phyloP scores from a whole-genome alignment of 2,888 invertebrate genomes.

The Scotopteryx bipunctaria region DNA sequence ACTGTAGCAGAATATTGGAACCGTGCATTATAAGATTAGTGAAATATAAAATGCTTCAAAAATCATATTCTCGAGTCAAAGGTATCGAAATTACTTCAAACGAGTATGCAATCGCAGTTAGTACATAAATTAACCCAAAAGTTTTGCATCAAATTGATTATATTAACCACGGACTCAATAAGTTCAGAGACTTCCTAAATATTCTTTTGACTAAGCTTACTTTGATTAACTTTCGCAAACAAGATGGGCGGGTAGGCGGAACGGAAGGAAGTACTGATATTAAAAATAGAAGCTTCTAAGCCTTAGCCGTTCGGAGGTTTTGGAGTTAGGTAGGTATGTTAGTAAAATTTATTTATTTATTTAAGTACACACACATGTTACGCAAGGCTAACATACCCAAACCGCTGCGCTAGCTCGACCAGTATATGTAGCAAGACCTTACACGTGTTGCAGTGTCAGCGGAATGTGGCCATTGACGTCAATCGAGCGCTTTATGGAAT shows the following conservation, averaged over 20 bases:
- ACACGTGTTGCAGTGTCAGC: too few species aligned
- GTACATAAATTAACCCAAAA: conserved; percentile 42
- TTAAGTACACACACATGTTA: too few species aligned
- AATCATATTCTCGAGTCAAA: not conserved
- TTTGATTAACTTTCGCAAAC: conserved; percentile 48
- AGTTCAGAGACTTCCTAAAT: conserved; percentile 45
- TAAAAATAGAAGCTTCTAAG: conserved; percentile 10
- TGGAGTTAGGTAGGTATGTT: not conserved
- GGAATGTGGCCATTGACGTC: too few species aligned
- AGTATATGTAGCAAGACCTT: too few species aligned
- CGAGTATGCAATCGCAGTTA: conserved; percentile 22
- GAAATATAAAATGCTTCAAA: too few species aligned
- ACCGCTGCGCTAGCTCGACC: too few species aligned
- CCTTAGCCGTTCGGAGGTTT: not conserved
- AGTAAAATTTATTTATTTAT: too few species aligned
- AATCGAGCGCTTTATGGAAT: too few species aligned
- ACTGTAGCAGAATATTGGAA: not conserved
- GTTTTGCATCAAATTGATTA: conserved; percentile 68
- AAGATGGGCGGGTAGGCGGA: conserved; percentile 27
- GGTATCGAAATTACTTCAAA: conserved; percentile 19
- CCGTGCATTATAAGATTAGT: too few species aligned
- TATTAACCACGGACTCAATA: conserved; percentile 52
- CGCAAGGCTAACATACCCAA: too few species aligned
- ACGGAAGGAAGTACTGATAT: conserved; percentile 19
- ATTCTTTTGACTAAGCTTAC: conserved; percentile 53